Base-by-base conservation (phyloP, 2,888 invertebrate species). In the Rambutsinella grinnellia region DNA sequence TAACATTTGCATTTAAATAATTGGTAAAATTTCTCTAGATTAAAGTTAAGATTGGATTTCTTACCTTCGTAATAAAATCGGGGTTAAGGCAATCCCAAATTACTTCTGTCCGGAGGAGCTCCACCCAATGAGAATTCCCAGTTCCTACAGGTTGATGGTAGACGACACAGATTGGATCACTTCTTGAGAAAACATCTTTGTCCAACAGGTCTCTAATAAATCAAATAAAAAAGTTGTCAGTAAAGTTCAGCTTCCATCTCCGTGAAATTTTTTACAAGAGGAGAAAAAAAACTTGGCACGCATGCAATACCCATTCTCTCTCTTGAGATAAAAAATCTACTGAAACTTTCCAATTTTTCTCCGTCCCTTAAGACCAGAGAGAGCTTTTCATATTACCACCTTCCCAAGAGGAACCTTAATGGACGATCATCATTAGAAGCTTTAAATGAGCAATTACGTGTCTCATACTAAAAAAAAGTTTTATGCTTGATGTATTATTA, bases 151-250 rank as follows among this genome's bases (percentile, higher is more conserved):
- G 85, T 79, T 88, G 86, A 67, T 85, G 74, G 79, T 85, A 87
- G 2, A 87, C 85, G 10, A 87, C 86, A 86, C 88, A 88, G 86
- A 89, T 86, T 2, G 90, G 90, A 84, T 90, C 90, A 27, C 89
- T 89, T 84, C 89, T 89, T 2, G 89, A 89, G 78, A 89, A 86
- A 0, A 88, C 85, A 86, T 90, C 90, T 81, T 85, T 85, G 81
- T 89, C 88, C 75, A 85, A 82, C 53, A 89, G 84, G 77, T 88
- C 87, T 79, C 89, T 89, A 85, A 58, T 69, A 84, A 81, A 63
- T 74, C 62, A 70, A 49, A 74, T 26, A 54, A 47, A n/a, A n/a
- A n/a, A n/a, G n/a, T n/a, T n/a, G n/a, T n/a, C n/a, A n/a, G n/a
- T n/a, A n/a, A n/a, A n/a, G n/a, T n/a, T 44, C 44, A 44, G 15